Percentiles rank a stretch among this genome's conserved stretches.
phyloP scores from a whole-genome alignment of 2,888 invertebrate species.

The Drosophila paramelanica region DNA sequence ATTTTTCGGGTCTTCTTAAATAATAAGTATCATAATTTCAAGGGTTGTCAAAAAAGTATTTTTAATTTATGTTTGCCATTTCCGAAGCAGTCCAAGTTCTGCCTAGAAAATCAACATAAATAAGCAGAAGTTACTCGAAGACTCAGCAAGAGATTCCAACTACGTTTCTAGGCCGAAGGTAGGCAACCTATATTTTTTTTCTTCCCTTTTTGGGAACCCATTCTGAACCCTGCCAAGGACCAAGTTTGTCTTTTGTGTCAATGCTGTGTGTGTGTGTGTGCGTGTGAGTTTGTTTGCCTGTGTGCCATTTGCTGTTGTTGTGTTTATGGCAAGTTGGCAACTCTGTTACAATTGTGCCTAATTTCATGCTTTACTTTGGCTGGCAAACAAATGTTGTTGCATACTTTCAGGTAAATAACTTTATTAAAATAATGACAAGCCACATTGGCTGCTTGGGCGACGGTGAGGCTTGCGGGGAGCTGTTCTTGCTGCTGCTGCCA shows the following conservation, averaged over 20 bases:
- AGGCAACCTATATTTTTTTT: slow-evolving; percentile 29
- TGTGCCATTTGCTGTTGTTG: slow-evolving; percentile 39
- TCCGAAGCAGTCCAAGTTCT: slow-evolving; percentile 68
- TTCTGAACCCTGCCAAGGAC: slow-evolving; percentile 61
- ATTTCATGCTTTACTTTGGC: slow-evolving; percentile 73
- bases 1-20: slow-evolving; percentile 55
- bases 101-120: slow-evolving; percentile 79
- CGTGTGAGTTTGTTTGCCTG: slow-evolving; percentile 14
- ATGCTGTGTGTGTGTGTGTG: slow-evolving; percentile 26
- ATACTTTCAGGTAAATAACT: slow-evolving; percentile 80
- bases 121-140: slow-evolving; percentile 68
- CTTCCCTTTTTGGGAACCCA: slow-evolving; percentile 11
- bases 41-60: slow-evolving; percentile 80
- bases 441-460: slow-evolving; percentile 25
- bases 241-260: slow-evolving; percentile 73
- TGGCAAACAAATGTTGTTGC: slow-evolving; percentile 78
- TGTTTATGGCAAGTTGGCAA: slow-evolving; percentile 78
- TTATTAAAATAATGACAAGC: slow-evolving; percentile 80
- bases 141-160: slow-evolving; percentile 20
- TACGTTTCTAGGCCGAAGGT: slow-evolving; percentile 34
- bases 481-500: background rate
- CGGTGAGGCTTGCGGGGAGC: slow-evolving; percentile 7
- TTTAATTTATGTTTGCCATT: slow-evolving; percentile 80
- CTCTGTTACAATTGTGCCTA: slow-evolving; percentile 80
- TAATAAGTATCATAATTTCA: slow-evolving; percentile 80